phyloP scores from a whole-genome alignment of 2,888 invertebrate species.

The Panopea generosa region DNA sequence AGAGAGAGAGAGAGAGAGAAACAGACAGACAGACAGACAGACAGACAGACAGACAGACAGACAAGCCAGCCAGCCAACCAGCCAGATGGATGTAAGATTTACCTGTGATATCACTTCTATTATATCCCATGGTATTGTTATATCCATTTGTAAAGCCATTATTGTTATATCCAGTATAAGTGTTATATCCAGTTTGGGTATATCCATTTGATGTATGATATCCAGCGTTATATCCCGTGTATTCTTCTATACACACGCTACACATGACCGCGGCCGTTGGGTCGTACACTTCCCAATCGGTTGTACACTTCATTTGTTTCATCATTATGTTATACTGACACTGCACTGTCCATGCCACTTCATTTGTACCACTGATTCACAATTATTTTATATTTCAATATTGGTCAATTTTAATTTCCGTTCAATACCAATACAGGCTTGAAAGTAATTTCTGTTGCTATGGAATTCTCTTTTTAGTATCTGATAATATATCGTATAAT shows the following conservation, averaged over 20 bases:
- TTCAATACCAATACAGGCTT: too few species aligned
- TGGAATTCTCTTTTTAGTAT: too few species aligned
- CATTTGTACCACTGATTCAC: conserved; percentile 3
- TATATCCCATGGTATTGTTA: conserved; percentile 53
- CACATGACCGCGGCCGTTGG: conserved; percentile 64
- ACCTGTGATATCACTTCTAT: conserved; percentile 52
- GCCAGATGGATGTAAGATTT: too few species aligned
- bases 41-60: too few species aligned
- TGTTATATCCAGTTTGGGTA: conserved; percentile 52
- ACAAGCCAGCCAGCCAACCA: neutral
- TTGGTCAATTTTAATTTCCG: too few species aligned
- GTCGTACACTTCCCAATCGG: conserved; percentile 61
- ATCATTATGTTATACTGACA: conserved; percentile 18
- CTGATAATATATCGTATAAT: too few species aligned
- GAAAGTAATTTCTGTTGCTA: too few species aligned
- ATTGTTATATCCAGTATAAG: conserved; percentile 51
- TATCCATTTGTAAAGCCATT: conserved; percentile 51
- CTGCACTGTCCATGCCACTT: conserved; percentile 1
- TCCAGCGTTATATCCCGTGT: conserved; percentile 60
- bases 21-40: too few species aligned
- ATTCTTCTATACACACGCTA: conserved; percentile 76
- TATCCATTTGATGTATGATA: conserved; percentile 49
- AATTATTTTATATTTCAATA: too few species aligned
- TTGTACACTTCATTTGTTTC: conserved; percentile 69
- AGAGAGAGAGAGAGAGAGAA: too few species aligned